Conservation (phyloP, 2,888 invertebrate genomes). For the Eurytoma adleriae region DNA sequence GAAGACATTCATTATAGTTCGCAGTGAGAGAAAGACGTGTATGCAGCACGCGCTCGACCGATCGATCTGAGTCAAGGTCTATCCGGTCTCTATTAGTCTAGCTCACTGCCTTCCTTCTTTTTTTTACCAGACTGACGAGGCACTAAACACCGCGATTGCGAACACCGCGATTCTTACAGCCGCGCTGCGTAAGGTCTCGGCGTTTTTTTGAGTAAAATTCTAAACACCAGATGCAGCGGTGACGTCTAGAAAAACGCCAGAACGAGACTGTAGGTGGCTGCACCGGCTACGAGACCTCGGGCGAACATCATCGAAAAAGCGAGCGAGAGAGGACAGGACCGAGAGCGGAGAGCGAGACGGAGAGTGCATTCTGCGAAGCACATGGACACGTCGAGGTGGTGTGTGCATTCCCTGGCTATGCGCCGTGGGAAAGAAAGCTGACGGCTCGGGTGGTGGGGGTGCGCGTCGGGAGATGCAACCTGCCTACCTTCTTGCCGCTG, state of each 20-base stretch:
- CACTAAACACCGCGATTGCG: too few species aligned
- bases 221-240: background rate
- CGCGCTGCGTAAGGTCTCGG: too few species aligned
- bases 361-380: slow-evolving; percentile 48
- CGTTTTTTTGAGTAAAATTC: too few species aligned
- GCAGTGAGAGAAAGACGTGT: background rate
- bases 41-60: slow-evolving; percentile 6
- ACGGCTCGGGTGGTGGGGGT: slow-evolving; percentile 3
- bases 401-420: slow-evolving; percentile 63
- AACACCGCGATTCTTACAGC: too few species aligned
- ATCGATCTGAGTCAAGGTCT: slow-evolving; percentile 51
- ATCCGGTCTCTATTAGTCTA: slow-evolving; percentile 17
- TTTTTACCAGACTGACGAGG: too few species aligned
- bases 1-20: slow-evolving; percentile 39
- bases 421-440: slow-evolving; percentile 49
- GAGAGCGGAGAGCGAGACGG: slow-evolving; percentile 56
- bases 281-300: slow-evolving; percentile 25
- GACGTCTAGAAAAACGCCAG: slow-evolving; percentile 7
- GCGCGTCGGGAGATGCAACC: slow-evolving; percentile 51
- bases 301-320: slow-evolving; percentile 26
- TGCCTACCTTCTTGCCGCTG: slow-evolving; percentile 58
- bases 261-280: slow-evolving; percentile 47
- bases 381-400: slow-evolving; percentile 43
- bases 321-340: slow-evolving; percentile 14
- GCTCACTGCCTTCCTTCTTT: background rate